phyloP scores from a whole-genome alignment of 30 jellyfish, hydroid and myxozoan species.

The Catostylus mosaicus region DNA sequence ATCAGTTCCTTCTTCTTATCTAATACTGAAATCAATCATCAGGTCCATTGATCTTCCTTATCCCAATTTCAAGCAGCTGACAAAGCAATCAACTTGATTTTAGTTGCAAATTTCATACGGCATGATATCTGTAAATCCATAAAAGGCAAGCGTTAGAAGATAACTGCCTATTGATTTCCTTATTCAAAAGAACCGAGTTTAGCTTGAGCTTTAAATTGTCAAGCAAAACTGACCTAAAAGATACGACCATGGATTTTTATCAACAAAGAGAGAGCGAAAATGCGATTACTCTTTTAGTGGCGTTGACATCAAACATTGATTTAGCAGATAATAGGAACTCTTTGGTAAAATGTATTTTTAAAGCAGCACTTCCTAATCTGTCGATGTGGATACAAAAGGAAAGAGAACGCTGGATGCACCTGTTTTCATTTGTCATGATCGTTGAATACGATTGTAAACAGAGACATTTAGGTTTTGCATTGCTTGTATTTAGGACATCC shows the following conservation, averaged over 20 bases:
- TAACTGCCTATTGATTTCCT: background rate
- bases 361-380: constrained; percentile 54
- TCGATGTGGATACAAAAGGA: constrained; percentile 43
- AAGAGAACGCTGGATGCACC: constrained; percentile 22
- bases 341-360: constrained; percentile 11
- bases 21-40: too few relatives aligned
- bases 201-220: background rate
- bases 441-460: constrained; percentile 9
- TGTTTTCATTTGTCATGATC: constrained; percentile 3
- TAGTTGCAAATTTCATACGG: background rate
- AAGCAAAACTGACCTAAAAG: background rate
- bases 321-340: constrained; percentile 8
- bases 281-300: constrained; percentile 20
- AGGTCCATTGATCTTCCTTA: too few relatives aligned
- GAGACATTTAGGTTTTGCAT: constrained; percentile 21
- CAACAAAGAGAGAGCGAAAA: background rate
- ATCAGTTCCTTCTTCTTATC: too few relatives aligned
- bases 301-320: constrained; percentile 28
- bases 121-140: background rate
- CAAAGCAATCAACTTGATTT: background rate
- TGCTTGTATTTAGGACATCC: constrained; percentile 47
- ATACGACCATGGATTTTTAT: background rate
- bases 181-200: background rate
- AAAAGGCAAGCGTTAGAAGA: background rate
- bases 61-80: too few relatives aligned